Conservation (phyloP, 2,797 vertebrate species). For the Myiotriccus ornatus region DNA sequence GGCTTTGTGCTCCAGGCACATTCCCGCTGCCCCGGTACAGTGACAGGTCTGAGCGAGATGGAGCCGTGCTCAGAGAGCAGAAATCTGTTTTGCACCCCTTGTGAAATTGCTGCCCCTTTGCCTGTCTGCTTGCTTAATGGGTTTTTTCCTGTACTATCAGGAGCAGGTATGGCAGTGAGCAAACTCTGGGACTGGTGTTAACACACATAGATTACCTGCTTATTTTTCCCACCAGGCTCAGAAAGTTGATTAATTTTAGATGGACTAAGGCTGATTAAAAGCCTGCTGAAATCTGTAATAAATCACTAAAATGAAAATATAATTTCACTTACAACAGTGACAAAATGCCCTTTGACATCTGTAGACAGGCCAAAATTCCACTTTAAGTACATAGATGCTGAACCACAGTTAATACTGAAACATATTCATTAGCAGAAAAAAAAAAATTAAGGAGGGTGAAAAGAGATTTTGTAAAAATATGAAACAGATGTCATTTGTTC, state of each 20-base stretch:
- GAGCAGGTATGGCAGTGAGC: background rate
- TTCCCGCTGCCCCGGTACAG: background rate
- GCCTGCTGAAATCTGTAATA: constrained; percentile 16
- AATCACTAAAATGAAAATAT: constrained; percentile 41
- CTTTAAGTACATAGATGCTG: background rate
- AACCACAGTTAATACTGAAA: background rate
- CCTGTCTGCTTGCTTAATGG: background rate
- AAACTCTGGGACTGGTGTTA: background rate
- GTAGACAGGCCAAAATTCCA: background rate
- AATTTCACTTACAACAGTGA: background rate
- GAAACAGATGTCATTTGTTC: background rate
- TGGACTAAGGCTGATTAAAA: constrained; percentile 3
- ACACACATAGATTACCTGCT: background rate
- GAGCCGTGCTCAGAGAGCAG: background rate
- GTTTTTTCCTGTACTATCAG: background rate
- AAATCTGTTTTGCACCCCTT: background rate
- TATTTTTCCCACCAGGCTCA: constrained; percentile 28
- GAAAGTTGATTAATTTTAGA: constrained; percentile 48
- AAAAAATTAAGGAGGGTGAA: background rate
- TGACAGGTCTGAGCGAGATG: background rate
- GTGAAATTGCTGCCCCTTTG: background rate
- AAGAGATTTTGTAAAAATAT: background rate
- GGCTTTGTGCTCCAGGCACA: background rate
- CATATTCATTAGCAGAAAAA: background rate
- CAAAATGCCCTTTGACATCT: constrained; percentile 10